These are phyloP conservation scores for Pelobates cultripes DNA, from an alignment of 2,797 vertebrate species.

Conservation along the genomic window DNA sequence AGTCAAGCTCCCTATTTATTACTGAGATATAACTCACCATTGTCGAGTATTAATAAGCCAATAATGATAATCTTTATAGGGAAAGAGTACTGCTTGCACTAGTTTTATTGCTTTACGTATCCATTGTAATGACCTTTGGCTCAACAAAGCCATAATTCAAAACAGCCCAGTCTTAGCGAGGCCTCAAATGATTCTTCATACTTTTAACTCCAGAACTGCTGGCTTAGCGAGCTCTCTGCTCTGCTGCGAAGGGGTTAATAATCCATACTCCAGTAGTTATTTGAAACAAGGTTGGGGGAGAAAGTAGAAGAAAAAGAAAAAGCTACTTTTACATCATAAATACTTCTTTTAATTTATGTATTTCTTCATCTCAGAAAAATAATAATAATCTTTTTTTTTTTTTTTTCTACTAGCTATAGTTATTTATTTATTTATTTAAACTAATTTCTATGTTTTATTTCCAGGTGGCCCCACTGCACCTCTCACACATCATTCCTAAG, in stretches of 20 bases:
- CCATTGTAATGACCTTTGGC: slow-evolving; percentile 63
- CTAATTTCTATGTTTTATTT: not conserved
- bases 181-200: slow-evolving; percentile 29
- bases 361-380: no score
- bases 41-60: slow-evolving; percentile 65
- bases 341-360: no score
- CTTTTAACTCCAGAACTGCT: not conserved
- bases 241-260: no score
- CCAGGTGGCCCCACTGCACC: not conserved
- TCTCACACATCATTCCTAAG: not conserved
- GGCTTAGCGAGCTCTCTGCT: not conserved
- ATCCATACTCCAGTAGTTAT: no score
- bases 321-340: no score
- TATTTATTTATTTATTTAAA: not conserved
- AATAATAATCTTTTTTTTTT: no score
- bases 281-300: no score
- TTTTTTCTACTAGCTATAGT: not conserved
- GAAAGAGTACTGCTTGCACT: slow-evolving; percentile 57
- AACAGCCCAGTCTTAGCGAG: slow-evolving; percentile 50
- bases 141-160: slow-evolving; percentile 61
- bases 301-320: no score
- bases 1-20: slow-evolving; percentile 66
- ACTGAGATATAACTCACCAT: slow-evolving; percentile 64
- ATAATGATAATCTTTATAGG: slow-evolving; percentile 65
- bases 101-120: slow-evolving; percentile 64